Conservation (phyloP, 2,113 vertebrate species). For the Calonectris borealis region DNA sequence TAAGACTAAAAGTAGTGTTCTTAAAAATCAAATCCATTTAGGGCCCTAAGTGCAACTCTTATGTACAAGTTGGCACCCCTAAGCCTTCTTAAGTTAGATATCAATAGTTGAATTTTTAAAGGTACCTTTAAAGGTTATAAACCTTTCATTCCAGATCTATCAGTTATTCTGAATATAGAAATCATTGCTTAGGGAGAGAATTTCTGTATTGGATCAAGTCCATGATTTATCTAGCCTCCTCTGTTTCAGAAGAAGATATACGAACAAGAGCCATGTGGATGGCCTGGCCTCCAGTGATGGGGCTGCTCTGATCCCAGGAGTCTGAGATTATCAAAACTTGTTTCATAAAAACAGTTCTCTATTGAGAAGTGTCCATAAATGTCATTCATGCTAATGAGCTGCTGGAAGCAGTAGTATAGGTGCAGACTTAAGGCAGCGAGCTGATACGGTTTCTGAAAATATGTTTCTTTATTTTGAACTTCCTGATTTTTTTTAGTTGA, state of each 20-base stretch:
- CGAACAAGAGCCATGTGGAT: fast-evolving
- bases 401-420: neutral
- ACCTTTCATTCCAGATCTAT: neutral
- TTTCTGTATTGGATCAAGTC: neutral
- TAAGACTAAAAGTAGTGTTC: neutral
- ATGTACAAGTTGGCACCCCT: neutral
- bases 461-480: neutral
- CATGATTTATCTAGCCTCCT: neutral
- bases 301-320: neutral
- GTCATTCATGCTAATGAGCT: neutral
- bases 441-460: neutral
- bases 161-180: neutral
- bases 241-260: neutral
- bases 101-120: neutral
- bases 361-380: neutral
- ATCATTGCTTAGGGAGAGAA: neutral
- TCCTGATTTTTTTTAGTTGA: neutral
- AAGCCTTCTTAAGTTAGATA: neutral
- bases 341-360: neutral
- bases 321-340: neutral
- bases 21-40: neutral
- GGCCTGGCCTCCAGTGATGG: neutral
- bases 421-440: neutral
- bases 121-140: neutral
- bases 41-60: neutral